Conservation (phyloP, 1,140 invertebrate species). For the Mycetomoellerius zeteki region DNA sequence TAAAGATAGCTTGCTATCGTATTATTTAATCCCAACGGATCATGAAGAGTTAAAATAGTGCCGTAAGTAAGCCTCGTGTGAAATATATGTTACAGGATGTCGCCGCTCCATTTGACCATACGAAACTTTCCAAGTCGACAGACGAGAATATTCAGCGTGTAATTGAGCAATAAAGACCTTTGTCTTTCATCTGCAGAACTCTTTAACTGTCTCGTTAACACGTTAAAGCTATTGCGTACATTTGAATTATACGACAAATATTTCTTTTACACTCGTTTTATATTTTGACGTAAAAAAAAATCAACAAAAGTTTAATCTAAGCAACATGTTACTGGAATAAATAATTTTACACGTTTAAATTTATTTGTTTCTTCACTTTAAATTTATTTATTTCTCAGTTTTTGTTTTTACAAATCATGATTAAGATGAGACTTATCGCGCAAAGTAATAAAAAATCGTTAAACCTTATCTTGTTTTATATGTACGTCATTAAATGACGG, state of each 20-base stretch:
- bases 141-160: slow-evolving; percentile 11
- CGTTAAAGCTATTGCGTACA: background rate
- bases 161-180: slow-evolving; percentile 26
- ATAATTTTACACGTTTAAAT: background rate
- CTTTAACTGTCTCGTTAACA: background rate
- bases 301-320: background rate
- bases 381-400: background rate
- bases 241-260: background rate
- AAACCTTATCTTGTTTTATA: background rate
- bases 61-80: slow-evolving; percentile 14
- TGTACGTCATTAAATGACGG: background rate
- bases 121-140: background rate
- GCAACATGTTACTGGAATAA: background rate
- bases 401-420: background rate
- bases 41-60: background rate
- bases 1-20: background rate
- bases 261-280: background rate
- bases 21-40: background rate
- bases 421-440: background rate
- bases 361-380: background rate
- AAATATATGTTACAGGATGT: slow-evolving; percentile 37
- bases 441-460: background rate
- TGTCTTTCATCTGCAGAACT: background rate
- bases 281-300: background rate
- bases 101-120: background rate